A percentile compares a stretch with the other conserved stretches of the same genome.
Conservation (phyloP, 1,140 invertebrate species). For the Vollenhovia emeryi region DNA sequence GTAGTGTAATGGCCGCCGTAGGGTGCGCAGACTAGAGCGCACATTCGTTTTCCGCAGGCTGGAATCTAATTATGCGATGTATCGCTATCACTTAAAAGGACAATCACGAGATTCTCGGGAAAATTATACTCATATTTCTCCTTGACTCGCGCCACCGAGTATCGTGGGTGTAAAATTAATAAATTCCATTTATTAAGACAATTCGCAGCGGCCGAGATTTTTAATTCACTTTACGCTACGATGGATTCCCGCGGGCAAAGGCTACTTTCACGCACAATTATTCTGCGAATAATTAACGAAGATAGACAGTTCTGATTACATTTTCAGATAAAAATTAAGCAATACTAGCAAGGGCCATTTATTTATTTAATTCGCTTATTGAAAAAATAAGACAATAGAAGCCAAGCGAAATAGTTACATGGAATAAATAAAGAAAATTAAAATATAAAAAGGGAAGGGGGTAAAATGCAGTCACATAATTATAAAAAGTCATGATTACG, state of each 20-base stretch:
- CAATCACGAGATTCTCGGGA: slow-evolving; percentile 17
- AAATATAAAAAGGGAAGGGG: too few relatives aligned
- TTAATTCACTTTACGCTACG: neutral
- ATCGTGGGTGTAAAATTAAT: slow-evolving; percentile 23
- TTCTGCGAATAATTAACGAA: neutral
- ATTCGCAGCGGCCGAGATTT: neutral
- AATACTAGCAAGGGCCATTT: neutral
- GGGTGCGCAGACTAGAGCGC: neutral
- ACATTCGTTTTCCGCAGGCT: neutral
- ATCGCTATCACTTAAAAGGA: slow-evolving; percentile 30
- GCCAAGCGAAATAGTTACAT: too few relatives aligned
- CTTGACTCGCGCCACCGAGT: neutral
- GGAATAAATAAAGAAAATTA: too few relatives aligned
- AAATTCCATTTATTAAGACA: slow-evolving; percentile 34
- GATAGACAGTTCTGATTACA: neutral
- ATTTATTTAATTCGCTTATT: neutral
- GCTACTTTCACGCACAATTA: neutral
- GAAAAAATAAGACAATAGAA: too few relatives aligned
- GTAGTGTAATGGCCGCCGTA: neutral
- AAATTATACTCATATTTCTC: slow-evolving; percentile 37
- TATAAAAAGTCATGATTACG: too few relatives aligned
- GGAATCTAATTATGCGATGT: slow-evolving; percentile 30
- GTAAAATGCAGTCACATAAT: too few relatives aligned
- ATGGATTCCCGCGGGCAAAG: neutral
- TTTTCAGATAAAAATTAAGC: neutral